Conservation (phyloP, 1,140 invertebrate species). For the Meloidogyne floridensis region DNA sequence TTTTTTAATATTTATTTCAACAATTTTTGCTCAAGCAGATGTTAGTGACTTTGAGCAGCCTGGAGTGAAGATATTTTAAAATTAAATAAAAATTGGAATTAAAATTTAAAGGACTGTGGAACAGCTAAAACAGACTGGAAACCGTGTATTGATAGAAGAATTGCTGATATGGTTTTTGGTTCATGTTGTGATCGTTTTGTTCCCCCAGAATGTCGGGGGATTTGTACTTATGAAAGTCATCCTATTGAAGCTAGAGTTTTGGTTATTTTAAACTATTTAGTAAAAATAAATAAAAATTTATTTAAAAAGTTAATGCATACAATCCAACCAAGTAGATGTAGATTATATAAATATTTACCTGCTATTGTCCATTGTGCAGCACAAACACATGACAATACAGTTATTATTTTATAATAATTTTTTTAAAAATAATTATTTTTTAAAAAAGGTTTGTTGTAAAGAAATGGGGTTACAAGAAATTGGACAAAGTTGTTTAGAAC, state of each 20-base stretch:
- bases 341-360: constrained; percentile 63
- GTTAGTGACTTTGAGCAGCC: constrained; percentile 52
- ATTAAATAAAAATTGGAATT: constrained; percentile 23
- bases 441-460: constrained; percentile 19
- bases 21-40: constrained; percentile 28
- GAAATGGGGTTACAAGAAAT: constrained; percentile 59
- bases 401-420: constrained; percentile 15
- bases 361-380: constrained; percentile 64
- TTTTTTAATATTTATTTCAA: neutral
- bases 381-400: constrained; percentile 64
- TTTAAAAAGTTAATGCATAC: constrained; percentile 62
- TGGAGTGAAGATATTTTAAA: constrained; percentile 32
- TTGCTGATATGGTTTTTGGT: constrained; percentile 64
- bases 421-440: constrained; percentile 9
- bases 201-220: constrained; percentile 63
- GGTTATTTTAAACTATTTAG: constrained; percentile 33
- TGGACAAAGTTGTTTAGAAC: constrained; percentile 57
- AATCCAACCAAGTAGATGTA: constrained; percentile 63
- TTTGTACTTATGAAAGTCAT: constrained; percentile 64
- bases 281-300: neutral
- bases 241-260: constrained; percentile 63
- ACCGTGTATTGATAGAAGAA: constrained; percentile 64
- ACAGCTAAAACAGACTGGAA: constrained; percentile 60
- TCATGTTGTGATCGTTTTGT: constrained; percentile 64
- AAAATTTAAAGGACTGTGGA: constrained; percentile 53